Conservation (phyloP, 2,888 invertebrate species). For the Allacma fusca region DNA sequence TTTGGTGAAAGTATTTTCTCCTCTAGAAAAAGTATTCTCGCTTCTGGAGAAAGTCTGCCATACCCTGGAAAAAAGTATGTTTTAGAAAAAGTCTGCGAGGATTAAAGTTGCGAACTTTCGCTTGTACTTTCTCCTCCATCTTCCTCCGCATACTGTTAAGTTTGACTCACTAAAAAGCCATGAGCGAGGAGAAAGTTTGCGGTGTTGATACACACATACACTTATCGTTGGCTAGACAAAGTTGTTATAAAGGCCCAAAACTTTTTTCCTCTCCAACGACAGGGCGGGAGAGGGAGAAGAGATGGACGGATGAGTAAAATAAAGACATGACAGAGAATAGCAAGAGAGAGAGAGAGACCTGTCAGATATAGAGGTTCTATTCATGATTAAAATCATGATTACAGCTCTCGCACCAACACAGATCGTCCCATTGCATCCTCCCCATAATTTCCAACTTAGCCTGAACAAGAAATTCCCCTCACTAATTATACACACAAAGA, state of each 20-base stretch:
- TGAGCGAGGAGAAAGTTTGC: slow-evolving; percentile 6
- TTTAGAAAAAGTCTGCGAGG: too few species aligned
- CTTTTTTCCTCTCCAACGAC: background rate
- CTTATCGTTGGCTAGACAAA: background rate
- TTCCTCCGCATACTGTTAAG: too few species aligned
- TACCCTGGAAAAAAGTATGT: too few species aligned
- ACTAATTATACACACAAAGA: too few species aligned
- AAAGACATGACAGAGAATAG: slow-evolving; percentile 5
- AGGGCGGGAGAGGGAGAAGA: background rate
- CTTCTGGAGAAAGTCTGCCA: too few species aligned
- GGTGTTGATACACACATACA: slow-evolving; percentile 1
- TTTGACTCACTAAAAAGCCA: background rate
- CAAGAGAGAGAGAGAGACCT: slow-evolving; percentile 21
- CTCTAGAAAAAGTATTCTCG: too few species aligned
- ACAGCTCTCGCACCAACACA: background rate
- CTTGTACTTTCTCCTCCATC: too few species aligned
- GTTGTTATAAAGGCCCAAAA: background rate
- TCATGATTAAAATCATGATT: slow-evolving; percentile 35
- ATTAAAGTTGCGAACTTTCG: too few species aligned
- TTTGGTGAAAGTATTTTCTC: too few species aligned
- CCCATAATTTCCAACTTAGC: slow-evolving; percentile 25
- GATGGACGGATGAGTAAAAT: background rate
- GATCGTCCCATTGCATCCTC: background rate
- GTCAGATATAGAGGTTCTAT: slow-evolving; percentile 27
- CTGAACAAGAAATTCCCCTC: background rate